Evolutionary conservation across 2,113 vertebrate genomes (phyloP).

Genomic region (Origma solitaria): DNA sequence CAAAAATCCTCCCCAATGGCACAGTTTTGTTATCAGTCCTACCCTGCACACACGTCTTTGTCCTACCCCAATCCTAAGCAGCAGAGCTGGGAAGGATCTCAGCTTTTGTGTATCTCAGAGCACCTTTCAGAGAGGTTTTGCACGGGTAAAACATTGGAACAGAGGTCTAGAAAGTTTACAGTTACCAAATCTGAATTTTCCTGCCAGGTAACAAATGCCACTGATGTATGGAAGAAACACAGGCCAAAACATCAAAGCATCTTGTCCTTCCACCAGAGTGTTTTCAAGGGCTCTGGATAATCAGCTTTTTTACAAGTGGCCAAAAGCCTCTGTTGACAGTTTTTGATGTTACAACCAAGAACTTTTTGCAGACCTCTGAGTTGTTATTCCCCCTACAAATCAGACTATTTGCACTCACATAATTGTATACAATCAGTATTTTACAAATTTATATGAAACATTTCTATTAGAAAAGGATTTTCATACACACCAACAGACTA

Average conservation of each 20-base stretch:
- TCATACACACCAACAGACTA: accelerated
- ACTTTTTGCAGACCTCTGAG: background rate
- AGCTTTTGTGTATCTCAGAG: accelerated
- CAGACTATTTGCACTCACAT: background rate
- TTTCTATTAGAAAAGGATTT: background rate
- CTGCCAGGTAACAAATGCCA: background rate
- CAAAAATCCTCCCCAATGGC: accelerated
- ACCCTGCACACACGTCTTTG: background rate
- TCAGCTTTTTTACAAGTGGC: background rate
- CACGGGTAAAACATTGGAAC: accelerated
- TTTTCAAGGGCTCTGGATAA: background rate
- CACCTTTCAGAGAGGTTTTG: background rate
- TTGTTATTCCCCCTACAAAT: background rate
- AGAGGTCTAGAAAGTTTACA: background rate
- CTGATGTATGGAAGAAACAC: accelerated
- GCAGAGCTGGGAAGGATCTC: background rate
- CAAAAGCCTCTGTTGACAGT: background rate
- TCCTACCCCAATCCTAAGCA: background rate
- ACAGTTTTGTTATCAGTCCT: background rate
- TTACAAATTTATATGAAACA: background rate
- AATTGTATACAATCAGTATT: accelerated
- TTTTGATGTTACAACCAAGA: background rate
- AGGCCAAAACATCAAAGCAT: background rate
- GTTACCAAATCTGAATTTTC: background rate
- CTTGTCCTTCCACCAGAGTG: background rate